Evolutionary conservation across 2,797 vertebrate genomes (phyloP).

Genomic region (Malacoctenus gilli): DNA sequence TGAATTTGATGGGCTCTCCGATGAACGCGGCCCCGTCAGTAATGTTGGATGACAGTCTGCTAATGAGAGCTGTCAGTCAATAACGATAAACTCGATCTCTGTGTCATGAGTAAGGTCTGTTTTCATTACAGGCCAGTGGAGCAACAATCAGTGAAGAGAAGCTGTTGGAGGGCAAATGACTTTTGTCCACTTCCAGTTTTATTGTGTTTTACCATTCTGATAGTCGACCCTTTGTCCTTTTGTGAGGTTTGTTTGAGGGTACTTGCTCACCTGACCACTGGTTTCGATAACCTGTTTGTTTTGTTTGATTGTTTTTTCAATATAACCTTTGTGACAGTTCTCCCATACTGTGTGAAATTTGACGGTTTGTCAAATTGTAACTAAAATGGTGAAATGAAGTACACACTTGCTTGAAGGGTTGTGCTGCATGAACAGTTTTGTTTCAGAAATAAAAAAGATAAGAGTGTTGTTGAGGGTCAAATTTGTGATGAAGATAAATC

Average conservation of each 20-base stretch:
- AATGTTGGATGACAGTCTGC: conserved; percentile 34
- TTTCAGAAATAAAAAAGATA: no score
- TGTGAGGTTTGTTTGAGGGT: no score
- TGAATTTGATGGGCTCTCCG: conserved; percentile 43
- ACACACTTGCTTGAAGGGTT: no score
- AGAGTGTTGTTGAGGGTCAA: conserved; percentile 1
- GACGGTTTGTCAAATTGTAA: no score
- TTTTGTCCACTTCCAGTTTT: no score
- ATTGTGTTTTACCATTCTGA: no score
- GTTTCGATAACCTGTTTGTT: no score
- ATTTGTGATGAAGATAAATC: background rate
- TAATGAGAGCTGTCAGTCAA: conserved; percentile 47
- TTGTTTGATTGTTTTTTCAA: background rate
- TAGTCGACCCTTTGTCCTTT: no score
- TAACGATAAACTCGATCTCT: conserved; percentile 17
- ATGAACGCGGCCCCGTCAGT: conserved; percentile 35
- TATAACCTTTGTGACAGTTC: background rate
- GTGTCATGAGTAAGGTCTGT: conserved; percentile 21
- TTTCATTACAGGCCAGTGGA: conserved; percentile 3
- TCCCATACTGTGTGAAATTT: no score
- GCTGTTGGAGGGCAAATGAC: background rate
- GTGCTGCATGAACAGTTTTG: no score
- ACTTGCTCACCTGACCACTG: no score
- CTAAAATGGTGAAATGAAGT: no score
- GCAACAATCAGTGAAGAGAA: background rate